Evolutionary conservation across 2,888 invertebrate genomes (phyloP).

Genomic region (Caenorhabditis sp.): DNA sequence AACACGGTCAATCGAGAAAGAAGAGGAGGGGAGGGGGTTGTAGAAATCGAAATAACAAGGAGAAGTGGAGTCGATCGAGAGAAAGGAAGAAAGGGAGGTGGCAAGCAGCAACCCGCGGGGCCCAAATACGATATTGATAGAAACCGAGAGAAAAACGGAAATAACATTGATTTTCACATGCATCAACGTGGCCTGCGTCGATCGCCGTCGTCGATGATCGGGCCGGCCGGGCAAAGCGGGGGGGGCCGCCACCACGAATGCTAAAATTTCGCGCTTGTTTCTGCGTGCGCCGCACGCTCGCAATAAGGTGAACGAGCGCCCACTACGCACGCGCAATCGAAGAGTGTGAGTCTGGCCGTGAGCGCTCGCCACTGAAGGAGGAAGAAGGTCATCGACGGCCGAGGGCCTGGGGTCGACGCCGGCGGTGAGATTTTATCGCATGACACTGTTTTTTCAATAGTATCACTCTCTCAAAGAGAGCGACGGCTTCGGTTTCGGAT

Average conservation of each 20-base stretch:
- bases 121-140: slow-evolving; percentile 56
- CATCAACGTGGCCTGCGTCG: slow-evolving; percentile 41
- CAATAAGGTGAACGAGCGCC: slow-evolving; percentile 21
- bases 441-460: slow-evolving; percentile 31
- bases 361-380: slow-evolving; percentile 2
- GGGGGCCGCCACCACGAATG: slow-evolving; percentile 1
- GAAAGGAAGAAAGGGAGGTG: slow-evolving; percentile 11
- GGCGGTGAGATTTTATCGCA: slow-evolving; percentile 32
- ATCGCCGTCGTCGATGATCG: slow-evolving; percentile 11
- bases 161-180: slow-evolving; percentile 57
- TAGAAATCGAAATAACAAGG: slow-evolving; percentile 17
- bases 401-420: slow-evolving; percentile 3
- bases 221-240: too few species aligned
- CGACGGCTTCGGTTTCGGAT: neutral
- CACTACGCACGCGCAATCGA: slow-evolving; percentile 2
- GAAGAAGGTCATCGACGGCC: slow-evolving; percentile 21
- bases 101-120: slow-evolving; percentile 20
- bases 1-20: slow-evolving; percentile 6
- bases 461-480: neutral
- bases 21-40: slow-evolving; percentile 13
- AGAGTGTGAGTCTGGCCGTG: slow-evolving; percentile 23
- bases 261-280: slow-evolving; percentile 42
- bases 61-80: slow-evolving; percentile 16
- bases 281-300: slow-evolving; percentile 9
- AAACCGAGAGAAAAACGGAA: slow-evolving; percentile 55